Evolutionary conservation across 2,797 vertebrate species (phyloP).

Genomic region (Psittacula echo): DNA sequence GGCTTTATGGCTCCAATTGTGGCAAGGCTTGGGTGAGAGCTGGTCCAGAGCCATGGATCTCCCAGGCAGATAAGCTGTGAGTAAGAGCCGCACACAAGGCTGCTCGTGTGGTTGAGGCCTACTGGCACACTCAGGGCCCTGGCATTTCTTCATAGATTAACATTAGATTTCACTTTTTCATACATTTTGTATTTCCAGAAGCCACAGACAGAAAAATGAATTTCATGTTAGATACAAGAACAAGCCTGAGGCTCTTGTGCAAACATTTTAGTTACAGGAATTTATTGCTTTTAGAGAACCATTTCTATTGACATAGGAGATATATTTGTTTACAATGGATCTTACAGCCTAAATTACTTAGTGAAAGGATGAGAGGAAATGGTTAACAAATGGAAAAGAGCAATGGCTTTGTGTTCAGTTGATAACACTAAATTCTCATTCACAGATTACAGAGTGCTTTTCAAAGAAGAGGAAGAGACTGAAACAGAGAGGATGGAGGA

Average conservation of each 20-base stretch:
- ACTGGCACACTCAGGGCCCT: neutral
- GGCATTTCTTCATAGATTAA: neutral
- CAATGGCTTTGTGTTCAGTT: neutral
- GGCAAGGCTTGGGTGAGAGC: neutral
- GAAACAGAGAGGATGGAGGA: neutral
- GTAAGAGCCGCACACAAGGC: neutral
- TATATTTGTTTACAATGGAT: neutral
- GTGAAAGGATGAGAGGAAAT: neutral
- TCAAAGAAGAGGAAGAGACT: neutral
- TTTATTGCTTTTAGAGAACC: neutral
- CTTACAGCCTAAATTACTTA: neutral
- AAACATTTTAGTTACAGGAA: neutral
- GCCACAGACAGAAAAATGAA: neutral
- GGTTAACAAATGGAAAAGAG: neutral
- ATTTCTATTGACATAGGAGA: constrained; percentile 2
- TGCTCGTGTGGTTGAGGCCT: neutral
- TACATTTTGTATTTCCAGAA: neutral
- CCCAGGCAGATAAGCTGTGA: neutral
- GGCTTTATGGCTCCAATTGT: neutral
- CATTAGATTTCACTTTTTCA: neutral
- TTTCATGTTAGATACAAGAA: neutral
- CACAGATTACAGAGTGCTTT: neutral
- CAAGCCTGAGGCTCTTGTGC: neutral
- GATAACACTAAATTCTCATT: neutral
- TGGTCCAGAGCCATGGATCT: neutral